Evolutionary conservation across 1,140 invertebrate species (phyloP).

Genomic region (Drosophila nebulosa): DNA sequence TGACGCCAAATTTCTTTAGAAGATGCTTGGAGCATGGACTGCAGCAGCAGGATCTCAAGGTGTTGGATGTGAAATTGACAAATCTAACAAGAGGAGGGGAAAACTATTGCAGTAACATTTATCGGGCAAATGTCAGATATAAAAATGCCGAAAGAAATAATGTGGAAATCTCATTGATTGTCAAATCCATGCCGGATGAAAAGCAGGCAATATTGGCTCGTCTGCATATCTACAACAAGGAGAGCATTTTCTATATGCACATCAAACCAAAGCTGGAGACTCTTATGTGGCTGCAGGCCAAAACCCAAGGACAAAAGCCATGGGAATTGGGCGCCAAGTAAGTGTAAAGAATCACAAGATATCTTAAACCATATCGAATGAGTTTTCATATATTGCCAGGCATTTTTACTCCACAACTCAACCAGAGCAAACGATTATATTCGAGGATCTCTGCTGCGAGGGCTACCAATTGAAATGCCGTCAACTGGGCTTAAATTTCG

Average conservation of each 20-base stretch:
- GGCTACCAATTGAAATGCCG: conserved; percentile 73
- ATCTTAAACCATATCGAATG: neutral
- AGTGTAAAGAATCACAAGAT: neutral
- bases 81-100: conserved; percentile 68
- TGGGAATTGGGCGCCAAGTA: conserved; percentile 55
- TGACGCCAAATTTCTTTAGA: conserved; percentile 61
- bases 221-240: conserved; percentile 72
- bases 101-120: conserved; percentile 80
- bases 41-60: conserved; percentile 53
- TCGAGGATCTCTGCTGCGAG: conserved; percentile 60
- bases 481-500: conserved; percentile 60
- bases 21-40: conserved; percentile 58
- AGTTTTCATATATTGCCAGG: conserved; percentile 15
- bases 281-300: conserved; percentile 58
- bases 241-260: conserved; percentile 66
- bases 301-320: conserved; percentile 17
- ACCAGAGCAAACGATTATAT: conserved; percentile 70
- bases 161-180: conserved; percentile 52
- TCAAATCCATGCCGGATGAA: conserved; percentile 71
- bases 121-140: conserved; percentile 55
- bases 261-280: conserved; percentile 71
- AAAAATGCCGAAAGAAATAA: conserved; percentile 22
- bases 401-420: conserved; percentile 81
- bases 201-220: conserved; percentile 65
- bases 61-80: conserved; percentile 52